Evolutionary conservation across 2,888 invertebrate genomes (phyloP), one percentile per base, ranked within the genome.

Genomic region (Aphidius colemani): DNA sequence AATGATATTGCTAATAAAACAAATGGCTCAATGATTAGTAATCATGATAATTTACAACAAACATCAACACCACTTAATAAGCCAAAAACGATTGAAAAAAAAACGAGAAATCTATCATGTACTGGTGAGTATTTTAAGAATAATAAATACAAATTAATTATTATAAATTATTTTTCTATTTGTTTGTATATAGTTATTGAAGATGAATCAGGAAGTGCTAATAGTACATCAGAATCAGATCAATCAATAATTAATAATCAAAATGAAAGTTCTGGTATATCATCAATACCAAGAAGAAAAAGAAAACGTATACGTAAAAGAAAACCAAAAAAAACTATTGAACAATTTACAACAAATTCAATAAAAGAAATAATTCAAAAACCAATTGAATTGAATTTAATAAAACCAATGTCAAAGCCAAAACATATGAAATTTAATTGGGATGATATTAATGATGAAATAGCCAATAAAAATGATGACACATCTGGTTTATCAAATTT

Each of bases 301-400:
- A 67, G 70, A 30, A 67, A 69, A 49, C 57, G 68, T 63, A 60
- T 61, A 46, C 65, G 66, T 43, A 63, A 66, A 44, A 67, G 70
- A 66, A 72, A 68, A 65, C 59, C 61, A 39, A 64, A 63, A 39
- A 48, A 11, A 8, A 43, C 10, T n/a, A n/a, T 41, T 50, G 56
- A 67, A 63, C 44, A 67, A 64, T 61, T 55, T 61, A 53, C 68
- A 61, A 30, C n/a, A 59, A 39, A 67, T 43, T 11, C 13, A 11
- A n/a, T 18, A 18, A 66, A 67, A 44, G 67, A 39, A 7, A n/a
- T 30, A 1, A 18, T 43, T 18, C 10, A 18, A 2, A n/a, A 57
- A 3, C 30, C 30, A 30, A 30, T 30, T 30, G 30, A 30, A 30
- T 30, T 30, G 0, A 30, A 30, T 30, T 30, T 1, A 30, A 18